These are phyloP conservation scores for Alouatta palliata DNA, from an alignment of 2,113 vertebrate species.

Conservation along the genomic window DNA sequence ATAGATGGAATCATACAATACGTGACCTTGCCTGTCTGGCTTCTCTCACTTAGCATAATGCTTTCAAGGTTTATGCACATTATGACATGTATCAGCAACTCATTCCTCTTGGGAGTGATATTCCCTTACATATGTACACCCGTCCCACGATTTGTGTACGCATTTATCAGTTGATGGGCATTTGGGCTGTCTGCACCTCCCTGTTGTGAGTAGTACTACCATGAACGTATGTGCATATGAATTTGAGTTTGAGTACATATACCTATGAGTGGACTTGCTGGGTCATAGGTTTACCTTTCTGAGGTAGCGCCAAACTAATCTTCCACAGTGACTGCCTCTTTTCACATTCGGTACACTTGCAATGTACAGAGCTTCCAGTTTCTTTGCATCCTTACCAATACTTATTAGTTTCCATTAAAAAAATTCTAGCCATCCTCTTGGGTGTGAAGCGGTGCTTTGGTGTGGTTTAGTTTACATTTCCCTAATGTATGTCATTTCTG, in stretches of 20 bases:
- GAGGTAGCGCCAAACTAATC: neutral
- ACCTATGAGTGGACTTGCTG: neutral
- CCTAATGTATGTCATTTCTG: neutral
- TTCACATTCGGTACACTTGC: neutral
- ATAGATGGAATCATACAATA: neutral
- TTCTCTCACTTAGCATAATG: neutral
- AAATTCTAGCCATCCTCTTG: neutral
- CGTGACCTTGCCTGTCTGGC: neutral
- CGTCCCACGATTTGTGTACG: neutral
- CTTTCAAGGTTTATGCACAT: neutral
- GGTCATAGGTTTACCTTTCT: neutral
- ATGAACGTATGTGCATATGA: neutral
- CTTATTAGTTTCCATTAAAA: neutral
- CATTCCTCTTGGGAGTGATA: neutral
- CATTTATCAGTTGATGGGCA: neutral
- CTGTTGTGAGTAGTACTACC: neutral
- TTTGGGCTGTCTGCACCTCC: neutral
- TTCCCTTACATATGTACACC: neutral
- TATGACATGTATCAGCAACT: neutral
- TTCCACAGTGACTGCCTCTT: neutral
- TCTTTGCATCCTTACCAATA: neutral
- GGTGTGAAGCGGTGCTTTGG: neutral
- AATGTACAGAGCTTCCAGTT: neutral
- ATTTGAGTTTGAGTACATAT: neutral
- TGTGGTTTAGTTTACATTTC: neutral